phyloP scores from a whole-genome alignment of 2,113 vertebrate species.

The Paramormyrops kingsleyae region DNA sequence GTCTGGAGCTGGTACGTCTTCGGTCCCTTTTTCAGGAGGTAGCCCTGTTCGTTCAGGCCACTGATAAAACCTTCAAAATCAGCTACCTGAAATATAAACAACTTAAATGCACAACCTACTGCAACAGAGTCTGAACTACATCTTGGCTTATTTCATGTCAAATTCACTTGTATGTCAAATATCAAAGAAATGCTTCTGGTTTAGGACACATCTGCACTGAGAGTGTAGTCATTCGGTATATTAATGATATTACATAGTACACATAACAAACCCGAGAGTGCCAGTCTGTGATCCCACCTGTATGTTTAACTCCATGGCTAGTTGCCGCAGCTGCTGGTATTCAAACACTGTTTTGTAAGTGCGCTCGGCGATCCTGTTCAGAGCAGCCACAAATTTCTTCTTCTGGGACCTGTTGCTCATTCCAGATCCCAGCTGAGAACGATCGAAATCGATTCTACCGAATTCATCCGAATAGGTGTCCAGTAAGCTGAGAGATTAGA shows the following conservation, averaged over 20 bases:
- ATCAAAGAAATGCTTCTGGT: not conserved
- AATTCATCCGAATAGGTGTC: constrained; percentile 92
- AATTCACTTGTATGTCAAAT: not conserved
- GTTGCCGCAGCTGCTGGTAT: constrained; percentile 70
- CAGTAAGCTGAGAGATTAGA: constrained; percentile 65
- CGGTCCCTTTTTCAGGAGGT: constrained; percentile 86
- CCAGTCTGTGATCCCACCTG: constrained; percentile 56
- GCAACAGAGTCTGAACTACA: not conserved
- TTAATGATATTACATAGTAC: not conserved
- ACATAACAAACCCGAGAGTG: not conserved
- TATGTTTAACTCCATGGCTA: constrained; percentile 73
- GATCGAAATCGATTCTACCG: constrained; percentile 88
- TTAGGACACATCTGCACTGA: not conserved
- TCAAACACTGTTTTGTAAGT: constrained; percentile 84
- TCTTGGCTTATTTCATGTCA: not conserved
- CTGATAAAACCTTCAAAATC: constrained; percentile 89
- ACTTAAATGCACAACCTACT: not conserved
- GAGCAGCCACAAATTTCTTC: constrained; percentile 77
- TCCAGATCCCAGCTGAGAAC: constrained; percentile 90
- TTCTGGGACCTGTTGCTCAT: constrained; percentile 89
- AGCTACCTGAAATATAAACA: constrained; percentile 62
- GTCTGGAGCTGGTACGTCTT: constrained; percentile 89
- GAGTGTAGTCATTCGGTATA: not conserved
- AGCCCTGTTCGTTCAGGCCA: constrained; percentile 92
- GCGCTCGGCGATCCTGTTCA: constrained; percentile 75